Evolutionary conservation across 2,113 vertebrate genomes (phyloP).

Genomic region (Indicator indicator): DNA sequence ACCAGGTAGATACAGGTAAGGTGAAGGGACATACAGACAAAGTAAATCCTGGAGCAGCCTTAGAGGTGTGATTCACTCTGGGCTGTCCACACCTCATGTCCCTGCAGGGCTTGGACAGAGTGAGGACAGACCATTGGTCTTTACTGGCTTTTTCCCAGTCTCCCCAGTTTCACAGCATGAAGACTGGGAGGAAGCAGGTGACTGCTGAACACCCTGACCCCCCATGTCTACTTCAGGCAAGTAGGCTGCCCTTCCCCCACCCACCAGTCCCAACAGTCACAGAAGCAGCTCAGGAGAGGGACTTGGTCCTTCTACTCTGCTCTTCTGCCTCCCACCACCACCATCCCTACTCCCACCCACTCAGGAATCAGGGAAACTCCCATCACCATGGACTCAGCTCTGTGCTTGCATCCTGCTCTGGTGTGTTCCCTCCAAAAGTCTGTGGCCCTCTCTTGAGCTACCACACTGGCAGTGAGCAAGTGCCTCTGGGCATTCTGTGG

Average conservation of each 20-base stretch:
- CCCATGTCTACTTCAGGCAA: no score
- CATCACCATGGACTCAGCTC: rapidly evolving
- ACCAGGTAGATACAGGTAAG: neutral
- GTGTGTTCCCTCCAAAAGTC: no score
- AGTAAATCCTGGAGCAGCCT: neutral
- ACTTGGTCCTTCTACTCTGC: rapidly evolving
- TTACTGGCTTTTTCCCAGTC: neutral
- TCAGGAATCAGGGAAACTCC: neutral
- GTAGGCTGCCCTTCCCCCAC: neutral
- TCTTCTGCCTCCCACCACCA: neutral
- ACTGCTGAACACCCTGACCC: rapidly evolving
- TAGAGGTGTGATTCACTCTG: neutral
- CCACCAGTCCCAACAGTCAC: rapidly evolving
- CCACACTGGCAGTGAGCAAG: rapidly evolving
- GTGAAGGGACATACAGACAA: neutral
- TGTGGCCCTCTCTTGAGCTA: neutral
- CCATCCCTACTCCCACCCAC: neutral
- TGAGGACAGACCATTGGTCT: neutral
- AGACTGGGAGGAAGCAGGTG: neutral
- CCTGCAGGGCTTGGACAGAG: neutral
- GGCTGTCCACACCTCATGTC: neutral
- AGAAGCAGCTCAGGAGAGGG: neutral
- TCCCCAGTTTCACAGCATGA: neutral
- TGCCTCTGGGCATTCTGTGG: neutral
- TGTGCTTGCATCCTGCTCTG: neutral